Conservation (phyloP, 2,113 vertebrate species). For the Dasypus novemcinctus region DNA sequence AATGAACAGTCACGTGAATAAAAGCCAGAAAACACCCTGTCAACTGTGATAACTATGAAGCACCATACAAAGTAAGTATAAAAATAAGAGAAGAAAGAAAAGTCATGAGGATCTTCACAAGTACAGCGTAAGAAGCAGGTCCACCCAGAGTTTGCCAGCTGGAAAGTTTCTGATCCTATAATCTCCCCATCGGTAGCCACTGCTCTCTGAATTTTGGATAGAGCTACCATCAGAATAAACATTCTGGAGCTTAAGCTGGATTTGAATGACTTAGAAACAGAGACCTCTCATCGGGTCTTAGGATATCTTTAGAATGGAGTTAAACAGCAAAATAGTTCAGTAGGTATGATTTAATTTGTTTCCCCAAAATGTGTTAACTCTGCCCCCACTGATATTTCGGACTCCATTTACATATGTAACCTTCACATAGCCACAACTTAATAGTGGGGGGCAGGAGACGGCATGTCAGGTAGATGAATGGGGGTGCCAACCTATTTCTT, state of each 20-base stretch:
- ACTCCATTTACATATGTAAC: neutral
- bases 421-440: constrained; percentile 34
- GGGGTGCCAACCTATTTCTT: constrained; percentile 10
- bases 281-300: neutral
- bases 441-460: neutral
- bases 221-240: neutral
- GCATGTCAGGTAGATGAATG: neutral
- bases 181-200: neutral
- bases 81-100: constrained; percentile 11
- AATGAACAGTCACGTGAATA: neutral
- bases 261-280: neutral
- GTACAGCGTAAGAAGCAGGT: neutral
- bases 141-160: neutral
- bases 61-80: neutral
- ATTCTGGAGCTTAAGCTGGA: neutral
- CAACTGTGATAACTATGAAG: neutral
- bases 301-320: constrained; percentile 22
- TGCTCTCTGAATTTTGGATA: neutral
- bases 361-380: neutral
- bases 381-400: neutral
- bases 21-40: neutral
- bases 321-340: neutral
- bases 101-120: neutral
- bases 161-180: neutral
- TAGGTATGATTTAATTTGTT: constrained; percentile 8